Percentiles rank a stretch among this genome's conserved stretches.
phyloP scores from a whole-genome alignment of 2,888 invertebrate genomes.

The Trissoscelio sp. region DNA sequence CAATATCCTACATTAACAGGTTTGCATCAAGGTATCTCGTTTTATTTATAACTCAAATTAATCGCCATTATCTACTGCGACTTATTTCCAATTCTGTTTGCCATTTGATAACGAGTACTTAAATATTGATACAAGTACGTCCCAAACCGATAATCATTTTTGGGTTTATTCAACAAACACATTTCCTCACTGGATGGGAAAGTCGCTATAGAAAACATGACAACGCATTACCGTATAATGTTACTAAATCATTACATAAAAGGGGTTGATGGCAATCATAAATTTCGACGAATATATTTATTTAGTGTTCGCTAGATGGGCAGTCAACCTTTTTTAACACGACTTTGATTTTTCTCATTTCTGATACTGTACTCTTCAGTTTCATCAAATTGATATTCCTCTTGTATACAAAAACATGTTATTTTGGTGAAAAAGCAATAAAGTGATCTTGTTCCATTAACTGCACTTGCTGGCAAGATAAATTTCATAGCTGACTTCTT shows the following conservation, averaged over 20 bases:
- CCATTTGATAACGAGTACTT: slow-evolving; percentile 28
- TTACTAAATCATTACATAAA: slow-evolving; percentile 34
- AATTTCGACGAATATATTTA: slow-evolving; percentile 13
- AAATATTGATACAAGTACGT: slow-evolving; percentile 26
- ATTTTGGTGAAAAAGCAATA: neutral
- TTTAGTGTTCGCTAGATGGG: neutral
- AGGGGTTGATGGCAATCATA: slow-evolving; percentile 26
- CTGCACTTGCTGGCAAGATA: slow-evolving; percentile 1
- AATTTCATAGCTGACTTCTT: neutral
- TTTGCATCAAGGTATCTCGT: neutral
- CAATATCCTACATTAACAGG: neutral
- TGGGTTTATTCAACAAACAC: slow-evolving; percentile 27
- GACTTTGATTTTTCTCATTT: too few species aligned
- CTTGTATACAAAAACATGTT: neutral
- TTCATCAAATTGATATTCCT: slow-evolving; percentile 5
- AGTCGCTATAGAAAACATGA: slow-evolving; percentile 26
- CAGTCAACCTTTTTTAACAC: too few species aligned
- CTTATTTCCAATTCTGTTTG: slow-evolving; percentile 36
- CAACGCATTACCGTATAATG: slow-evolving; percentile 45
- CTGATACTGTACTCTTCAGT: too few species aligned
- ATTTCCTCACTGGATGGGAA: slow-evolving; percentile 5
- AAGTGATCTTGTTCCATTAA: slow-evolving; percentile 14
- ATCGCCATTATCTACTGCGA: slow-evolving; percentile 2
- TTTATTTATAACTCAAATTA: neutral
- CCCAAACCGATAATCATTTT: slow-evolving; percentile 39